phyloP scores from a whole-genome alignment of 2,113 vertebrate species.

The Channa maculata region DNA sequence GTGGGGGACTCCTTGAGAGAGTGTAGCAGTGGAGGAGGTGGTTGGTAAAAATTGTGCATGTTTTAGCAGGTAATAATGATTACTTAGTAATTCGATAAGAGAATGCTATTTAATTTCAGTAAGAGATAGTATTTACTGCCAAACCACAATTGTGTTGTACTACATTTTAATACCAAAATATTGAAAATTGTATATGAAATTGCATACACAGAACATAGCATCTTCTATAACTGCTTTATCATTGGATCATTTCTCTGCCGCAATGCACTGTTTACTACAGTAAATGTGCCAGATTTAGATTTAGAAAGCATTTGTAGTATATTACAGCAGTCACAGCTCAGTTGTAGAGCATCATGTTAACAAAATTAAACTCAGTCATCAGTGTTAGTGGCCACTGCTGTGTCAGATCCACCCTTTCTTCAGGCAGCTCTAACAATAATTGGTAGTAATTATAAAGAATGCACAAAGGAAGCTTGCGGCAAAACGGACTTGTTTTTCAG shows the following conservation, averaged over 20 bases:
- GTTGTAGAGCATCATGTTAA: background rate
- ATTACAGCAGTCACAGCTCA: conserved; percentile 22
- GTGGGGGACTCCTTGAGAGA: too few species aligned
- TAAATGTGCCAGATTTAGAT: background rate
- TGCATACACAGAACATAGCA: background rate
- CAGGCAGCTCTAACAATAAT: conserved; percentile 51
- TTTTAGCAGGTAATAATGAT: too few species aligned
- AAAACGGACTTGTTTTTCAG: conserved; percentile 39
- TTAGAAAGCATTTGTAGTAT: background rate
- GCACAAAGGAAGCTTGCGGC: conserved; percentile 55
- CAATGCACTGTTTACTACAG: background rate
- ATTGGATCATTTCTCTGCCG: background rate
- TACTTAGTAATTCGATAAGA: too few species aligned
- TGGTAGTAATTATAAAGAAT: conserved; percentile 64
- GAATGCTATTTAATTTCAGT: too few species aligned
- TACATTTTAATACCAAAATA: too few species aligned
- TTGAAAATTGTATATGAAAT: too few species aligned
- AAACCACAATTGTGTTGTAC: too few species aligned
- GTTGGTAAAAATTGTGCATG: too few species aligned
- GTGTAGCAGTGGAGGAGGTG: too few species aligned
- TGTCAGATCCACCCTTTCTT: conserved; percentile 31
- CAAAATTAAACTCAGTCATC: conserved; percentile 25
- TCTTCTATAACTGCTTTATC: background rate
- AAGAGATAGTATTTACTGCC: too few species aligned
- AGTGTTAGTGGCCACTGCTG: conserved; percentile 6